Conservation (phyloP, 1,140 invertebrate genomes). For the Samia ricini region DNA sequence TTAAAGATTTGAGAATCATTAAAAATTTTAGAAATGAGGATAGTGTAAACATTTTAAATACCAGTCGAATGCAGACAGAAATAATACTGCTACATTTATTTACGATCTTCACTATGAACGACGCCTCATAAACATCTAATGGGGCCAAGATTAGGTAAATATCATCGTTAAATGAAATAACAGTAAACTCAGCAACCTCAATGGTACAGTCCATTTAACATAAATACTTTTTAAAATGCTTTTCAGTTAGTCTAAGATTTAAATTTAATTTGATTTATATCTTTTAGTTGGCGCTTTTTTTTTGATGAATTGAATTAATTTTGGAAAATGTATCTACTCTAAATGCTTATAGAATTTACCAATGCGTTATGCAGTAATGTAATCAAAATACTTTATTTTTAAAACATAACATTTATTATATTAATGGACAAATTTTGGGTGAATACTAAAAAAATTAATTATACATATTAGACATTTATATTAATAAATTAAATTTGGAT, state of each 20-base stretch:
- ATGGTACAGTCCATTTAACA: background rate
- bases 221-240: background rate
- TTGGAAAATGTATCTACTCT: too few relatives aligned
- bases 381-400: too few relatives aligned
- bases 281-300: background rate
- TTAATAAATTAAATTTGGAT: too few relatives aligned
- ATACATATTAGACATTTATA: too few relatives aligned
- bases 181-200: background rate
- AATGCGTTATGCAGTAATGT: too few relatives aligned
- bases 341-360: too few relatives aligned
- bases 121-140: constrained; percentile 17
- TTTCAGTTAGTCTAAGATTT: background rate
- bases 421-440: too few relatives aligned
- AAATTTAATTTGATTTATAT: background rate
- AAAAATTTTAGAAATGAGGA: background rate
- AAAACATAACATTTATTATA: too few relatives aligned
- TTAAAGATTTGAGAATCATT: background rate
- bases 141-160: constrained; percentile 11
- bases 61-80: background rate
- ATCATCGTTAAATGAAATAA: constrained; percentile 7
- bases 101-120: background rate
- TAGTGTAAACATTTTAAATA: background rate
- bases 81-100: background rate
- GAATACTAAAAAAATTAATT: too few relatives aligned
- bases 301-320: too few relatives aligned